Evolutionary conservation across 2,797 vertebrate species (phyloP).

Genomic region (Ctenochaetus hawaiiensis): DNA sequence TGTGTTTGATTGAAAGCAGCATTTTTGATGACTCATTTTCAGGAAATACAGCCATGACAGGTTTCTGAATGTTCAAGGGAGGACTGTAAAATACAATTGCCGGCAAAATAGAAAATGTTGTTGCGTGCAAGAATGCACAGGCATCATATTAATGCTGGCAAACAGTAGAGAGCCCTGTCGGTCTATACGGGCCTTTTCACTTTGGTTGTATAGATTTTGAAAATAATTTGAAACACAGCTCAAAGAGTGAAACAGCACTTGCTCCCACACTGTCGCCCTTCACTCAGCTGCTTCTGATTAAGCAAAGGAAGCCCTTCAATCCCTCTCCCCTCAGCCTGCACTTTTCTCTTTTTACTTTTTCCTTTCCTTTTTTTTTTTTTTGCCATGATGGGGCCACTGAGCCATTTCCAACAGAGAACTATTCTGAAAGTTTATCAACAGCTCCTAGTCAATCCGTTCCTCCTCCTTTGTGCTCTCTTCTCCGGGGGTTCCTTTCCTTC

Average conservation of each 20-base stretch:
- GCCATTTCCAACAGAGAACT: conserved; percentile 75
- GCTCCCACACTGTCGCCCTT: conserved; percentile 60
- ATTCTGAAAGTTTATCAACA: conserved; percentile 84
- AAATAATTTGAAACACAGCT: conserved; percentile 46
- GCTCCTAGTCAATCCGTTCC: conserved; percentile 67
- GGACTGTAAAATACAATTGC: conserved; percentile 11
- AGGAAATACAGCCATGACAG: conserved; percentile 47
- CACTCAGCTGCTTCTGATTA: conserved; percentile 78
- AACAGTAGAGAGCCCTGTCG: conserved; percentile 13
- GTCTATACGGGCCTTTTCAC: conserved; percentile 7
- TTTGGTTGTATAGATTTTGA: conserved; percentile 22
- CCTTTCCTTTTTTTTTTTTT: conserved; percentile 4
- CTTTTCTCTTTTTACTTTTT: conserved; percentile 43
- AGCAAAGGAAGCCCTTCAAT: conserved; percentile 62
- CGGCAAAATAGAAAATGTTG: conserved; percentile 8
- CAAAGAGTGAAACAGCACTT: conserved; percentile 70
- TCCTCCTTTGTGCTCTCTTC: conserved; percentile 74
- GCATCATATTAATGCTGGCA: conserved; percentile 2
- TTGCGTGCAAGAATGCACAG: neutral
- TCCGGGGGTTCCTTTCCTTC: conserved; percentile 46
- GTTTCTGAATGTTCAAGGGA: conserved; percentile 43
- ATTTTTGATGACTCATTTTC: conserved; percentile 72
- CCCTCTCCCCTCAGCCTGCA: conserved; percentile 47
- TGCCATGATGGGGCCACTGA: conserved; percentile 62
- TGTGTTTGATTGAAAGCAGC: conserved; percentile 69